Evolutionary conservation across 2,113 vertebrate species (phyloP).

Genomic region (Triplophysa rosa): DNA sequence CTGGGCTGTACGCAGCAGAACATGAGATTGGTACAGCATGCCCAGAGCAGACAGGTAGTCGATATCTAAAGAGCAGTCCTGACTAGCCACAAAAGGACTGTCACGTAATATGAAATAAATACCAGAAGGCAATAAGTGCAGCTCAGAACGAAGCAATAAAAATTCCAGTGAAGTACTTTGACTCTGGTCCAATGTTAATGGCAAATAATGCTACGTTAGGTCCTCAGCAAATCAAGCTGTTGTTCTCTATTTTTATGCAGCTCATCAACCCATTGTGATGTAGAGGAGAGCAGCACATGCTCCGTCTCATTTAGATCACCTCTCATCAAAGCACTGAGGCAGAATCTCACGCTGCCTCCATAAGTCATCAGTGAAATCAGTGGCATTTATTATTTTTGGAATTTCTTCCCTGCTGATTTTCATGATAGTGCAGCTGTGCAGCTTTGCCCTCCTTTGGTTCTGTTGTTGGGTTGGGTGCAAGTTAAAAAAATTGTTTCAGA

Average conservation of each 20-base stretch:
- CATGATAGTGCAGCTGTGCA: constrained; percentile 2
- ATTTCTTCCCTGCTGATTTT: constrained; percentile 15
- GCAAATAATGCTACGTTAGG: background rate
- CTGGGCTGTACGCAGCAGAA: background rate
- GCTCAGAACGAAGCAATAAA: background rate
- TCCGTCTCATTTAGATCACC: constrained; percentile 23
- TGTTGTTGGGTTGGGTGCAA: background rate
- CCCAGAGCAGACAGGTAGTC: constrained; percentile 31
- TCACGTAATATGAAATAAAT: background rate
- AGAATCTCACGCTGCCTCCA: constrained; percentile 16
- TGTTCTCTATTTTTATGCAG: constrained; percentile 13
- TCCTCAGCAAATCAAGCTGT: constrained; percentile 11
- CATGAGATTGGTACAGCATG: background rate
- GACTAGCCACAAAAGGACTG: background rate
- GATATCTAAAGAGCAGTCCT: constrained; percentile 40
- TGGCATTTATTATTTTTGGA: constrained; percentile 19
- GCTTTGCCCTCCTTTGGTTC: background rate
- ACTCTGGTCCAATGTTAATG: background rate
- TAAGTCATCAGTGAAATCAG: constrained; percentile 33
- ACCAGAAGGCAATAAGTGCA: background rate
- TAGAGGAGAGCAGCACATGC: constrained; percentile 6
- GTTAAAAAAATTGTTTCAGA: background rate
- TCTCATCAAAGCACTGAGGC: constrained; percentile 21
- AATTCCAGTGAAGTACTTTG: background rate
- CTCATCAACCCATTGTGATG: constrained; percentile 21